Base-by-base conservation (phyloP, 2,888 invertebrate genomes). In the Drosophila neonasuta region DNA sequence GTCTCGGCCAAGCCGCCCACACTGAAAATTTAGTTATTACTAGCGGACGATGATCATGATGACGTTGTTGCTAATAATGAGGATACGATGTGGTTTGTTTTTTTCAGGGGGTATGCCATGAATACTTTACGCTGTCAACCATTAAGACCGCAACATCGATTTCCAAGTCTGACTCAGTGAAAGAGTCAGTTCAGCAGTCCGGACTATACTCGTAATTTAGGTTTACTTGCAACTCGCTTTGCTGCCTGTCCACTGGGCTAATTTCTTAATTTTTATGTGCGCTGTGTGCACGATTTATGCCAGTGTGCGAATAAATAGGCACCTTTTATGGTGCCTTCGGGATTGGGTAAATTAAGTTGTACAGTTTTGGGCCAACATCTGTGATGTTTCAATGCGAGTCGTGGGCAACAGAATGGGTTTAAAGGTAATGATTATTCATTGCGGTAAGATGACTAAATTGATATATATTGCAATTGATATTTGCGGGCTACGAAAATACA, bases 191-290 rank as follows among this genome's bases (percentile, higher is more conserved):
- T 51, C 49, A 44, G 34, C 24, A 52, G 52, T 50, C 54, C 50
- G 69, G 49, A 48, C n/a, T 65, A 54, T 58, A 64, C 54, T 79
- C 72, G 73, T 79, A 75, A 78, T 61, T 78, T 78, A 66, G 52
- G 66, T 51, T 63, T 59, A 42, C 55, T 51, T 67, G 54, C 51
- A 73, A 48, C 41, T 59, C 57, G 49, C 48, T 56, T 48, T 52
- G 67, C 66, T 68, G 54, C 9, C 60, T 60, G 60, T 60, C 17
- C 60, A 46, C 29, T 65, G 76, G 70, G 81, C 69, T 81, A 81
- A 81, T 81, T 81, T 81, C 86, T 81, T 86, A 80, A 81, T 81
- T 81, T 83, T 73, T 73, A 86, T 86, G 84, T 71, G 68, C 20
- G 50, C 45, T 52, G 83, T 66, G 83, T 80, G 64, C 68, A 61